A percentile compares a stretch with the other conserved stretches of the same genome.
phyloP scores from a whole-genome alignment of 2,888 invertebrate genomes.

The Drosophila picticornis region DNA sequence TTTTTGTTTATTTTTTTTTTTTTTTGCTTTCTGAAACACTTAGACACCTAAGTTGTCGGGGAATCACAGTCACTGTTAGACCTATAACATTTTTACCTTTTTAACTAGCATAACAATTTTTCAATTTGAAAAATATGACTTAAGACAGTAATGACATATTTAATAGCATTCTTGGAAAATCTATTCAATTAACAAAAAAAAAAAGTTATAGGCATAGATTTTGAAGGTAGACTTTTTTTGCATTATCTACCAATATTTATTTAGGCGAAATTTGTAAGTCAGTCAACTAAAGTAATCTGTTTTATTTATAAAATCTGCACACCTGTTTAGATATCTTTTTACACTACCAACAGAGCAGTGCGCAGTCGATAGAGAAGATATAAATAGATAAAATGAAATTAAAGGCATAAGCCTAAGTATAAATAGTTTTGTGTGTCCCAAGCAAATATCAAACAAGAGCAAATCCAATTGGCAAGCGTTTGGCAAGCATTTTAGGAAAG shows the following conservation, averaged over 20 bases:
- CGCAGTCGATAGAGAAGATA: not conserved
- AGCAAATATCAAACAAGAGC: slow-evolving; percentile 19
- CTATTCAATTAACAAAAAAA: not conserved
- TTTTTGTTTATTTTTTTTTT: not conserved
- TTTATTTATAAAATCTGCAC: not conserved
- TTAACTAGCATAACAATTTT: not conserved
- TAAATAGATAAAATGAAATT: slow-evolving; percentile 1
- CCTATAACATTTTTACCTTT: not conserved
- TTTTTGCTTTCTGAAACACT: not conserved
- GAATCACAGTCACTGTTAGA: not conserved
- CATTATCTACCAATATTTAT: not conserved
- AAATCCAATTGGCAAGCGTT: slow-evolving; percentile 59
- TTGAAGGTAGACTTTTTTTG: not conserved
- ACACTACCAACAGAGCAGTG: not conserved
- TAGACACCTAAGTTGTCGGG: not conserved
- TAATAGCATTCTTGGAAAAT: not conserved
- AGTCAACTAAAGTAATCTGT: not conserved
- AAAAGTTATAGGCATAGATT: not conserved
- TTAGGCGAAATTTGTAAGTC: not conserved
- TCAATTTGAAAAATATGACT: not conserved
- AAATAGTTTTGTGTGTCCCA: not conserved
- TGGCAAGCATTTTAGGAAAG: slow-evolving; percentile 40
- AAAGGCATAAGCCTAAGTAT: not conserved
- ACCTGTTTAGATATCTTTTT: not conserved
- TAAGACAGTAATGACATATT: not conserved